These are phyloP conservation scores for Halcyon senegalensis DNA, from an alignment of 2,113 vertebrate genomes.

Conservation along the genomic window DNA sequence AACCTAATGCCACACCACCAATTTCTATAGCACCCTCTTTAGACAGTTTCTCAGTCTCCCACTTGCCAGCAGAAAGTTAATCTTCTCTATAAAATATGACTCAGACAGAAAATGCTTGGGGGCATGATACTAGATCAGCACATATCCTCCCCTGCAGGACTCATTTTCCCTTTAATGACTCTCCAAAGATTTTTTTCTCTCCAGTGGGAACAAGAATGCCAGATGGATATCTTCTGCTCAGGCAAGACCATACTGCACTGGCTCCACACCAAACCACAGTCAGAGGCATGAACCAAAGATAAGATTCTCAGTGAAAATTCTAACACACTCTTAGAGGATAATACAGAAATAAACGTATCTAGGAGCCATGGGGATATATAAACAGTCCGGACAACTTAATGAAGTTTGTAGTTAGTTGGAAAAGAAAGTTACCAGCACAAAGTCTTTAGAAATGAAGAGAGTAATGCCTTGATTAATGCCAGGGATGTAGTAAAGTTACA, in stretches of 20 bases:
- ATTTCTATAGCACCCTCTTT: rapidly evolving
- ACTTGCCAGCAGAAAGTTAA: background rate
- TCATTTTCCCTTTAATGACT: background rate
- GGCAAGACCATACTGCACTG: background rate
- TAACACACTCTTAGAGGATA: background rate
- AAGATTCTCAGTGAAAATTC: background rate
- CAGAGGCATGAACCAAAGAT: background rate
- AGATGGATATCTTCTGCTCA: background rate
- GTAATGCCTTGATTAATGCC: background rate
- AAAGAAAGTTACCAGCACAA: background rate
- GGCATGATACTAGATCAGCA: background rate
- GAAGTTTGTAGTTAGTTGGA: background rate
- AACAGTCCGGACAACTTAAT: background rate
- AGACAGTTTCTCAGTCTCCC: background rate
- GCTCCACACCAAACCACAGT: background rate
- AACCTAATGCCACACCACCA: background rate
- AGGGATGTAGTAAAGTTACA: background rate
- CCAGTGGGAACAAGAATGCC: background rate
- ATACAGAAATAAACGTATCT: background rate
- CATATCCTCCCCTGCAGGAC: background rate
- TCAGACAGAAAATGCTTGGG: background rate
- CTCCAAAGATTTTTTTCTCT: background rate
- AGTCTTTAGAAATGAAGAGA: background rate
- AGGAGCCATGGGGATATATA: background rate
- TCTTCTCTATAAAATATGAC: background rate